Evolutionary conservation across 1,140 invertebrate species (phyloP).

Genomic region (Calliopsis andreniformis): DNA sequence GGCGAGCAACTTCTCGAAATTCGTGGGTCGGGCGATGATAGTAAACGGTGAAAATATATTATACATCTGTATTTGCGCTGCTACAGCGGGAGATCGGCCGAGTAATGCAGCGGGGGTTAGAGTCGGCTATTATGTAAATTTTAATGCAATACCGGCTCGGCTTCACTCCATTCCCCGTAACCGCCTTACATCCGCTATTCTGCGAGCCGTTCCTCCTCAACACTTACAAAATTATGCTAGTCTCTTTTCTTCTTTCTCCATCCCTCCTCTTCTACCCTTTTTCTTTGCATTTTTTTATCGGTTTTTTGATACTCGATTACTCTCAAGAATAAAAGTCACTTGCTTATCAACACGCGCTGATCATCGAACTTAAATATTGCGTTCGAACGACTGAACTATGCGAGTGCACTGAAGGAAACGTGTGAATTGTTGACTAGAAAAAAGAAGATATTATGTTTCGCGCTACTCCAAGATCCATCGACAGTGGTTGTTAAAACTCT

Average conservation of each 20-base stretch:
- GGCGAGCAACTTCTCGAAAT: constrained; percentile 12
- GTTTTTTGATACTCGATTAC: rapidly evolving
- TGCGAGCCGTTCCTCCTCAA: constrained; percentile 58
- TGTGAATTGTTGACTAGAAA: too few species aligned
- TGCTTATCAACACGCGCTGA: too few species aligned
- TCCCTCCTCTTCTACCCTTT: not conserved
- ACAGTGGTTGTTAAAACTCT: not conserved
- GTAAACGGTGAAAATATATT: constrained; percentile 42
- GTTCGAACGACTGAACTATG: too few species aligned
- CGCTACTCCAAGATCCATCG: not conserved
- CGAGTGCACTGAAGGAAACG: too few species aligned
- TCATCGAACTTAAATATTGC: too few species aligned
- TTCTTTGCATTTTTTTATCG: not conserved
- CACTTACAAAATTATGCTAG: constrained; percentile 71
- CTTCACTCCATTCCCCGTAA: constrained; percentile 66
- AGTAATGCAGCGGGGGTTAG: constrained; percentile 49
- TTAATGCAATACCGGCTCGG: constrained; percentile 72
- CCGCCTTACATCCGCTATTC: constrained; percentile 69
- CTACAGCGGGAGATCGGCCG: constrained; percentile 26
- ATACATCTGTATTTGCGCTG: constrained; percentile 37
- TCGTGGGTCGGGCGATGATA: constrained; percentile 29
- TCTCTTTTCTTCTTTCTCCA: constrained; percentile 30
- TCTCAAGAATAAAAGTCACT: too few species aligned
- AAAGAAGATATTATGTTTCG: not conserved
- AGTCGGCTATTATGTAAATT: constrained; percentile 74